phyloP scores from a whole-genome alignment of 2,113 vertebrate species.

The Aptenodytes forsteri region DNA sequence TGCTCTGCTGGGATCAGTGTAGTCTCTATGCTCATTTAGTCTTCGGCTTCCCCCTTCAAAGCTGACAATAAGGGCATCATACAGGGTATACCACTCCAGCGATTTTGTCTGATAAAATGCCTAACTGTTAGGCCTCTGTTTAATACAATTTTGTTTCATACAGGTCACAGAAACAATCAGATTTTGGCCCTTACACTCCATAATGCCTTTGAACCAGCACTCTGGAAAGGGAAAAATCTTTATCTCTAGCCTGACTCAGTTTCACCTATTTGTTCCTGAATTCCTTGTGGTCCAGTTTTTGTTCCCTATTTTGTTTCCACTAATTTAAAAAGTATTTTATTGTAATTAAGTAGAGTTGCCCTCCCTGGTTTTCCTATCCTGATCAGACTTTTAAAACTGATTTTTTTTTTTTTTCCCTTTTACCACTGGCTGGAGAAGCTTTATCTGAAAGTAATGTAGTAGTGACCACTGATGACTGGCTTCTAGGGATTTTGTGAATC shows the following conservation, averaged over 20 bases:
- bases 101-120: constrained; percentile 18
- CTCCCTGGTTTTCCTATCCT: not conserved
- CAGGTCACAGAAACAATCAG: not conserved
- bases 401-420: not conserved
- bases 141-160: not conserved
- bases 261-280: not conserved
- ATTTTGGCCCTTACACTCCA: not conserved
- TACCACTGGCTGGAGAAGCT: not conserved
- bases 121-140: not conserved
- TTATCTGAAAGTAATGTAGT: not conserved
- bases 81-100: not conserved
- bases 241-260: not conserved
- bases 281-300: not conserved
- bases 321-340: not conserved
- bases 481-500: not conserved
- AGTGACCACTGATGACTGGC: not conserved
- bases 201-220: not conserved
- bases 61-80: constrained; percentile 9
- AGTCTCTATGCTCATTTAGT: constrained; percentile 41
- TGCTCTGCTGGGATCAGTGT: not conserved
- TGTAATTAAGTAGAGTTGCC: not conserved
- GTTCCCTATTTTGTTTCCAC: not conserved
- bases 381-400: not conserved
- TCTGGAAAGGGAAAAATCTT: not conserved
- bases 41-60: constrained; percentile 44